A percentile compares a stretch with the other conserved stretches of the same genome.
These are phyloP conservation scores for Drosophila hydei DNA, from an alignment of 1,140 invertebrate species.

Conservation along the genomic window DNA sequence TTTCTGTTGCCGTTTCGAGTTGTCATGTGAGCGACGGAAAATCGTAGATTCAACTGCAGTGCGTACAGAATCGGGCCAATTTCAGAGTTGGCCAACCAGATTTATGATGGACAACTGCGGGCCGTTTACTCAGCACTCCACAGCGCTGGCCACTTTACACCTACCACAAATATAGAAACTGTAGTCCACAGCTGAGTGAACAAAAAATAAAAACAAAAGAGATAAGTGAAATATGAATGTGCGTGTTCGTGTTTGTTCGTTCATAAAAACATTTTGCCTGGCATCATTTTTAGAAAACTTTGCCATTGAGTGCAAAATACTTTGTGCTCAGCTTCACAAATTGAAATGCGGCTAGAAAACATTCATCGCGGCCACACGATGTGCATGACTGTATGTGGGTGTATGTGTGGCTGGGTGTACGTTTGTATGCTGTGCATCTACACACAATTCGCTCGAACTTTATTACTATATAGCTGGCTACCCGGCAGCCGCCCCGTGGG, in stretches of 20 bases:
- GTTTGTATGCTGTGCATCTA: constrained; percentile 36
- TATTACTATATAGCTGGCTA: constrained; percentile 35
- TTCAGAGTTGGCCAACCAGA: constrained; percentile 56
- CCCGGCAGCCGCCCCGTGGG: constrained; percentile 15
- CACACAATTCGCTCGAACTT: constrained; percentile 48
- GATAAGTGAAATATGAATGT: constrained; percentile 18
- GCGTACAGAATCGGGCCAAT: constrained; percentile 52
- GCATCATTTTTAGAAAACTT: constrained; percentile 50
- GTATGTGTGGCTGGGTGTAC: constrained; percentile 17
- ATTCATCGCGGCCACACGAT: constrained; percentile 36
- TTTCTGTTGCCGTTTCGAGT: background rate
- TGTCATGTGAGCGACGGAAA: background rate
- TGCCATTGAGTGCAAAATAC: constrained; percentile 41
- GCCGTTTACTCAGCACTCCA: constrained; percentile 4
- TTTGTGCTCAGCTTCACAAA: constrained; percentile 41
- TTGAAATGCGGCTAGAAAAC: constrained; percentile 57
- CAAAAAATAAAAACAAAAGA: constrained; percentile 9
- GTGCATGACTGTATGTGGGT: constrained; percentile 31
- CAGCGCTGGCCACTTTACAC: constrained; percentile 53
- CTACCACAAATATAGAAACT: constrained; percentile 56
- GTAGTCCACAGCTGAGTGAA: constrained; percentile 49
- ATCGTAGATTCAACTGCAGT: constrained; percentile 2
- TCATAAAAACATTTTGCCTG: constrained; percentile 26
- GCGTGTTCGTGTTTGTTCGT: constrained; percentile 10
- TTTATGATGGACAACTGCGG: constrained; percentile 72